Evolutionary conservation across 2,113 vertebrate genomes (phyloP), one percentile per base, ranked within the genome.

Genomic region (Gyps fulvus): DNA sequence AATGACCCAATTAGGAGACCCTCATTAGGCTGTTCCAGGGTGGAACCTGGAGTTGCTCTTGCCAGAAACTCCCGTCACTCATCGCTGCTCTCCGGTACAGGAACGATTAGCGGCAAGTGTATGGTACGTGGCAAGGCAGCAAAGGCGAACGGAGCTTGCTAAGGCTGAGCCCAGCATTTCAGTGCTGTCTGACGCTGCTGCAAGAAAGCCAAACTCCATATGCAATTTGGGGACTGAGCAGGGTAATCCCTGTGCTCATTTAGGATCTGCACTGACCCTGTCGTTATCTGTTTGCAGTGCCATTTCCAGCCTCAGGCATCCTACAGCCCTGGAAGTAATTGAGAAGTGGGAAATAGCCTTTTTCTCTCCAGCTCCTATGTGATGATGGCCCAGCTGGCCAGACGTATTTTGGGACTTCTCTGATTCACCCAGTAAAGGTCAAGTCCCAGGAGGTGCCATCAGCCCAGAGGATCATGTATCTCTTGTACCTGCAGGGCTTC

Each of bases 41-140:
- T 72, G 29, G 43, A 72, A 88, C 25, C 43, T 12, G 10, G 31
- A 59, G 23, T 6, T 6, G 2, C 16, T 83, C 14, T 70, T 84
- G 62, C 52, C 1, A 1, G 77, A 40, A 77, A 52, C 57, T 61
- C 67, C 54, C 3, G 3, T 20, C 73, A 57, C 31, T 72, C 67
- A 38, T 17, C 59, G 22, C 32, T 3, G 0, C 58, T 58, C 13
- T 43, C 47, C 0, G 0, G 31, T 29, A 69, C 0, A 2, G 26
- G 70, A 81, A 80, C 1, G 4, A 76, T 63, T 31, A 71, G 54
- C 10, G 0, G 63, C n/a, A 50, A 83, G 49, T 0, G 0, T 16
- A 73, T 1, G 6, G 42, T 10, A 62, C 42, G 31, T 0, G 6
- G 13, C 20, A 57, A 77, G 16, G 45, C 20, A 58, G 62, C 0